A percentile compares a stretch with the other conserved stretches of the same genome.
Conservation (phyloP, 2,888 invertebrate species). For the Nipponacmea schrenckii region DNA sequence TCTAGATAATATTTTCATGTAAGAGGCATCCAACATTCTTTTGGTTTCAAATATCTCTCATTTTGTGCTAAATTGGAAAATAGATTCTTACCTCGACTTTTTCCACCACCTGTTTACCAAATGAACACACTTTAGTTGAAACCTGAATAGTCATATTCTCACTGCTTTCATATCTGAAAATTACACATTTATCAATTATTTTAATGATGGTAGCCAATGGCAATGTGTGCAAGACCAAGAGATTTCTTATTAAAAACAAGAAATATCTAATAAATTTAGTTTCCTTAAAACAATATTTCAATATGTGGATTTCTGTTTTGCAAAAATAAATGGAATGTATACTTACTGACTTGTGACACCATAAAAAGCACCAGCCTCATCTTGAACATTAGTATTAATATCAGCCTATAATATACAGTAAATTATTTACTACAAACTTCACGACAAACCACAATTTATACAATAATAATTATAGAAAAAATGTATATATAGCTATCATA, state of each 20-base stretch:
- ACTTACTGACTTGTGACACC: slow-evolving; percentile 97
- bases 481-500: too few relatives aligned
- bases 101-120: slow-evolving; percentile 99
- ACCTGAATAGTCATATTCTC: slow-evolving; percentile 99
- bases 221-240: too few relatives aligned
- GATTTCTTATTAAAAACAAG: too few relatives aligned
- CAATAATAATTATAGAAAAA: too few relatives aligned
- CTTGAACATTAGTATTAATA: slow-evolving; percentile 93
- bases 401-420: slow-evolving; percentile 75
- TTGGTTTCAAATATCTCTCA: too few relatives aligned
- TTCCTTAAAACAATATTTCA: too few relatives aligned
- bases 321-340: background rate
- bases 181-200: slow-evolving; percentile 17
- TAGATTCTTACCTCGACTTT: slow-evolving; percentile 82
- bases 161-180: slow-evolving; percentile 92
- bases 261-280: too few relatives aligned
- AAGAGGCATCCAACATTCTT: too few relatives aligned
- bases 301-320: too few relatives aligned
- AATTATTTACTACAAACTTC: background rate
- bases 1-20: too few relatives aligned
- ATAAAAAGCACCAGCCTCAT: slow-evolving; percentile 95
- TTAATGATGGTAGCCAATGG: background rate
- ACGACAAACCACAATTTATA: too few relatives aligned
- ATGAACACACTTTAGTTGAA: slow-evolving; percentile 99
- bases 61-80: too few relatives aligned